These are phyloP conservation scores for Ptilonorhynchus violaceus DNA, from an alignment of 2,113 vertebrate genomes.

Conservation along the genomic window DNA sequence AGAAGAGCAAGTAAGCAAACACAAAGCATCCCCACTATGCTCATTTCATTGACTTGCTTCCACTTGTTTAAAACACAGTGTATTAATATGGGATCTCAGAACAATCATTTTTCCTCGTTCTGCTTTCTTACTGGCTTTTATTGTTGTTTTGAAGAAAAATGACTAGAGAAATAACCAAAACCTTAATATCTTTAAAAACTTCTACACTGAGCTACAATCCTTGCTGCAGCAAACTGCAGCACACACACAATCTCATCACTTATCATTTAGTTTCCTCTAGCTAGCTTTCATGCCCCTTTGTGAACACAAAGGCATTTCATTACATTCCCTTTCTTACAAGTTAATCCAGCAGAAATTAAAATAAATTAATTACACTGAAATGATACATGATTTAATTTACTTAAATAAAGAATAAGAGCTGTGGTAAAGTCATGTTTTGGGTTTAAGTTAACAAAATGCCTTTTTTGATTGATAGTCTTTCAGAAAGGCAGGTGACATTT, in stretches of 20 bases:
- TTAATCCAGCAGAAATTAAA: not conserved
- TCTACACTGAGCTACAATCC: not conserved
- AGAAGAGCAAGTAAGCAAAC: not conserved
- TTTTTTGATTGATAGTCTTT: conserved; percentile 52
- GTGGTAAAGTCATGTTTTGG: not conserved
- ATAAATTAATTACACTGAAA: not conserved
- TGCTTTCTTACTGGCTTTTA: not conserved
- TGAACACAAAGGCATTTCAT: not conserved
- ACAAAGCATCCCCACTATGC: not conserved
- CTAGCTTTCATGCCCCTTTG: not conserved
- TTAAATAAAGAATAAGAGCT: not conserved
- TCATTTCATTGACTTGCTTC: not conserved
- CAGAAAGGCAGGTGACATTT: conserved; percentile 56
- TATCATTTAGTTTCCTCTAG: not conserved
- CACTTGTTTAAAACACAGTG: not conserved
- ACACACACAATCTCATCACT: not conserved
- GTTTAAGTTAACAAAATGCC: not conserved
- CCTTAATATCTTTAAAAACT: not conserved
- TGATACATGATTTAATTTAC: not conserved
- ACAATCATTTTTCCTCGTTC: not conserved
- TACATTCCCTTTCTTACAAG: not conserved
- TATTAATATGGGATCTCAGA: not conserved
- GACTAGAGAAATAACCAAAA: not conserved
- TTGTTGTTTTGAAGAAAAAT: not conserved
- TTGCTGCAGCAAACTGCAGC: not conserved